Conservation (phyloP, 2,888 invertebrate genomes). For the Podabrus alpinus region DNA sequence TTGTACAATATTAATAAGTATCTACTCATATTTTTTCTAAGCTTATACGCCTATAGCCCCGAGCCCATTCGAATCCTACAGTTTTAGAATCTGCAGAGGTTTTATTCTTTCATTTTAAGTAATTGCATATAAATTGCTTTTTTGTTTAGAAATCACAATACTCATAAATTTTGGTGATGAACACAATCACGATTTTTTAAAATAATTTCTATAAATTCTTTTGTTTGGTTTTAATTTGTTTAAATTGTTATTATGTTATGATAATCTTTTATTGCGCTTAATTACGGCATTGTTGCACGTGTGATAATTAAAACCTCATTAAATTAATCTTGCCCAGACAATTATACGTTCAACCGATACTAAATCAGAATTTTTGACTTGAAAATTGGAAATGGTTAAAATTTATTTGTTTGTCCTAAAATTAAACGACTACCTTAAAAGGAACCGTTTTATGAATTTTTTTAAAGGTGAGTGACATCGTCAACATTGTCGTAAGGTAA, state of each 20-base stretch:
- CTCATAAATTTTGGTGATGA: neutral
- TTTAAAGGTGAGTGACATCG: slow-evolving; percentile 16
- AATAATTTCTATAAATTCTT: neutral
- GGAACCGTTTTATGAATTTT: neutral
- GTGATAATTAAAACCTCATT: neutral
- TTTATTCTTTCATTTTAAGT: neutral
- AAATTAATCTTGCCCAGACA: neutral
- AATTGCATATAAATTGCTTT: neutral
- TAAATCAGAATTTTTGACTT: neutral
- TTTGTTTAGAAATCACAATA: neutral
- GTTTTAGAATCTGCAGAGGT: neutral
- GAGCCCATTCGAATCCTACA: neutral
- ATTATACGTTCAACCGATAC: neutral
- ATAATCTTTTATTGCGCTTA: neutral
- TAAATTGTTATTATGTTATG: neutral
- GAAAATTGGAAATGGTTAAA: neutral
- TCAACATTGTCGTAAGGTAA: slow-evolving; percentile 4
- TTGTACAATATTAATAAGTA: neutral
- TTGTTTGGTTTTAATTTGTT: neutral
- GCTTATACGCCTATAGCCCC: neutral
- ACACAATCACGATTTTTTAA: neutral
- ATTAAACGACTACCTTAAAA: neutral
- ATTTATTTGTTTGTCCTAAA: neutral
- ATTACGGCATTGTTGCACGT: neutral
- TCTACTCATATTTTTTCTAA: neutral